Evolutionary conservation across 2,888 invertebrate genomes (phyloP), one percentile per base, ranked within the genome.

Genomic region (Abrostola tripartita): DNA sequence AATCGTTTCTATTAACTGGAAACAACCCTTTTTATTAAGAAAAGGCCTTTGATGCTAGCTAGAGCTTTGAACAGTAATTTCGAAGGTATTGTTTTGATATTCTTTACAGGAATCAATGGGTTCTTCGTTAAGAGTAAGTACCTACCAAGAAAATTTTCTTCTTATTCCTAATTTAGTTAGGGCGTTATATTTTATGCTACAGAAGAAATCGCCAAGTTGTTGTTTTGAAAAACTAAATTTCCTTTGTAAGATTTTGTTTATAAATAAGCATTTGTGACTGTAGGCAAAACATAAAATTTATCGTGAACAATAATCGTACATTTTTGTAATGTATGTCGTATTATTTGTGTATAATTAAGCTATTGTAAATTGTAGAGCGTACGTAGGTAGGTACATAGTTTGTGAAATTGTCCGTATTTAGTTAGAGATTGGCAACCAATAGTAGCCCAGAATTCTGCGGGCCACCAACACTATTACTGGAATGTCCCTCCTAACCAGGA

Each of bases 391-490:
- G 4, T 24, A 80, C 80, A 74, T 71, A 79, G 71, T 72, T 68
- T 44, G 50, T 40, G 55, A 54, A 37, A 58, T 37, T 37, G 53
- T 58, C 65, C 79, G 77, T 76, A 81, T 81, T 74, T 79, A 64
- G 66, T 55, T 66, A 73, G 74, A 68, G 77, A 82, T 83, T 78
- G 73, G 78, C 76, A 76, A 69, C 78, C 77, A 63, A 66, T 61
- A 68, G 59, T 61, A 67, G 62, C 58, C 76, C 82, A 71, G 81
- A 81, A 86, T 87, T 83, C 82, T 83, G 83, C 63, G 87, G 88
- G 79, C 75, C 70, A 74, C 87, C 86, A 65, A 66, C 65, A 83
- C 81, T 74, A 86, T 86, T 85, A 81, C 79, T 70, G 86, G 86
- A 86, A 89, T 90, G 85, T 78, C 74, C 67, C 75, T 70, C 62